A percentile compares a stretch with the other conserved stretches of the same genome.
These are phyloP conservation scores for Apoderus coryli DNA, from an alignment of 2,888 invertebrate genomes.

Conservation along the genomic window DNA sequence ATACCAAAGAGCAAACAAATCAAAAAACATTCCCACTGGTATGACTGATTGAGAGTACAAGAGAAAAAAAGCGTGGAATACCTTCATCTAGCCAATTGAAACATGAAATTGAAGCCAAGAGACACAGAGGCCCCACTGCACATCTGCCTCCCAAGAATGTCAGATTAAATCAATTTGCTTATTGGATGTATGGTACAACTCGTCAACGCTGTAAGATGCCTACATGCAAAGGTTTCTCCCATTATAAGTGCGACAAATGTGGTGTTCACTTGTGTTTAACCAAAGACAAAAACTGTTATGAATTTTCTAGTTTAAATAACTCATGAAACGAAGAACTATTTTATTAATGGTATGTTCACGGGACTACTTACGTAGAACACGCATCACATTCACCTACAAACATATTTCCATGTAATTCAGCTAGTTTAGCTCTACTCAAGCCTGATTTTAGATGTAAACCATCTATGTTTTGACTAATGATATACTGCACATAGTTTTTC, in stretches of 20 bases:
- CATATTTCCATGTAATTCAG: slow-evolving; percentile 98
- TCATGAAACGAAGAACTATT: no score
- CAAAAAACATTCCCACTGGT: no score
- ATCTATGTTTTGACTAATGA: slow-evolving; percentile 97
- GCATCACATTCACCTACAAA: slow-evolving; percentile 86
- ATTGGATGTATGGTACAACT: slow-evolving; percentile 9
- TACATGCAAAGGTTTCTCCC: slow-evolving; percentile 12
- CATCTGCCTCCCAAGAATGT: slow-evolving; percentile 12
- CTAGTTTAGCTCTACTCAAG: slow-evolving; percentile 58
- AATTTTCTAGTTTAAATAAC: no score
- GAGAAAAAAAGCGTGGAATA: no score
- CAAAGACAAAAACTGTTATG: slow-evolving; percentile 16
- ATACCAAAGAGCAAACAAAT: no score
- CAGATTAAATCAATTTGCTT: slow-evolving; percentile 9
- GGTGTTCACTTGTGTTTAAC: slow-evolving; percentile 11
- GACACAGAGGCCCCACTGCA: no score
- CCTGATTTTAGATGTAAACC: slow-evolving; percentile 90
- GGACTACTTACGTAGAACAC: slow-evolving; percentile 43
- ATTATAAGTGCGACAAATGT: slow-evolving; percentile 13
- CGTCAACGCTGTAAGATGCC: slow-evolving; percentile 12
- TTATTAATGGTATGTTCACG: no score
- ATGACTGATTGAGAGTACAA: no score
- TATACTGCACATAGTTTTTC: slow-evolving; percentile 58
- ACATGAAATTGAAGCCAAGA: no score
- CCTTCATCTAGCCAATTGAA: no score